These are phyloP conservation scores for Oryzias celebensis DNA, from an alignment of 2,113 vertebrate species.

Conservation along the genomic window DNA sequence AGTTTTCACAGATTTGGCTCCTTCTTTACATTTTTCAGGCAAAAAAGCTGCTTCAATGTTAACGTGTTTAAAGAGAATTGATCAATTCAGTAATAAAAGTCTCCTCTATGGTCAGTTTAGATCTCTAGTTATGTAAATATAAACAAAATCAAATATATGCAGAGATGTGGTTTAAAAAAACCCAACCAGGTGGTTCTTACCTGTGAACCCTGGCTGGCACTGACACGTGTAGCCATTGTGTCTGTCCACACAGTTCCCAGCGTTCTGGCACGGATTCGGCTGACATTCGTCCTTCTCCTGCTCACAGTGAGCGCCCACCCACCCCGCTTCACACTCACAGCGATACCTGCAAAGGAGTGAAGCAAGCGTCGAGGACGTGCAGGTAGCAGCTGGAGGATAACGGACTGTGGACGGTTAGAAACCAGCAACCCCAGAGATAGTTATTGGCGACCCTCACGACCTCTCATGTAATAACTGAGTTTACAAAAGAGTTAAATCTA, in stretches of 20 bases:
- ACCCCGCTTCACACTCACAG: conserved; percentile 87
- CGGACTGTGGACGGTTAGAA: neutral
- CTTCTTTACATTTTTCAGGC: no score
- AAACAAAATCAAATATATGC: no score
- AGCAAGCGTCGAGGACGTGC: neutral
- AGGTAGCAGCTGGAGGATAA: neutral
- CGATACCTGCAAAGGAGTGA: conserved; percentile 76
- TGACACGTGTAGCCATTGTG: conserved; percentile 85
- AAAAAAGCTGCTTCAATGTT: no score
- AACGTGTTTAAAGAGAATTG: no score
- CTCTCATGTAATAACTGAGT: no score
- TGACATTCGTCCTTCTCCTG: conserved; percentile 87
- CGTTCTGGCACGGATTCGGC: conserved; percentile 85
- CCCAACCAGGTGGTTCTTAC: conserved; percentile 55
- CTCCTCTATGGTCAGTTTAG: no score
- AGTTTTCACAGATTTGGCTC: no score
- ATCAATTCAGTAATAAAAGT: no score
- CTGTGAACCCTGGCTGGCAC: conserved; percentile 87
- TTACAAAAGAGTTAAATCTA: no score
- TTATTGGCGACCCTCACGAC: no score
- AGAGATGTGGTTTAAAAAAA: no score
- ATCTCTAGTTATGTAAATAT: no score
- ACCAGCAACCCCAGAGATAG: neutral
- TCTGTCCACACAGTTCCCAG: conserved; percentile 82
- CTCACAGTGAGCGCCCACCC: conserved; percentile 85